Percentiles rank a stretch among this genome's conserved stretches.
phyloP scores from a whole-genome alignment of 2,888 invertebrate genomes.

The Agrotis exclamationis region DNA sequence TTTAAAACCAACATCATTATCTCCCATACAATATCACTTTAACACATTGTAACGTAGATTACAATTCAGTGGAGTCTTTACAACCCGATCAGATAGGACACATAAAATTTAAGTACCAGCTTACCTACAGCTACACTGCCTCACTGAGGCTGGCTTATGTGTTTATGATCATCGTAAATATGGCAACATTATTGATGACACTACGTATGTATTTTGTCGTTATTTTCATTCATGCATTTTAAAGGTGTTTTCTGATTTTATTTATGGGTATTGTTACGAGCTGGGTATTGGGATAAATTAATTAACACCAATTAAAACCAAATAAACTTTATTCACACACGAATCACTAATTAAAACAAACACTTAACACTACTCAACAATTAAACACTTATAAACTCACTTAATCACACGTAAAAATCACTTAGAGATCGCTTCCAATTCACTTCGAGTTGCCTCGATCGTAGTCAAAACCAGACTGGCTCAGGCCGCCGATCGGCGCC shows the following conservation, averaged over 20 bases:
- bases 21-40: background rate
- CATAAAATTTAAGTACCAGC: slow-evolving; percentile 44
- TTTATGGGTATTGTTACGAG: too few relatives aligned
- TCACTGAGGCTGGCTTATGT: slow-evolving; percentile 44
- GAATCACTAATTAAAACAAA: too few relatives aligned
- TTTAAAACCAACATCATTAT: background rate
- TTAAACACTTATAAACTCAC: too few relatives aligned
- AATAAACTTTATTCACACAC: too few relatives aligned
- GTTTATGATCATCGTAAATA: slow-evolving; percentile 70
- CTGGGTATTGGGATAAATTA: too few relatives aligned
- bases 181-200: slow-evolving; percentile 60
- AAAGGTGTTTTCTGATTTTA: slow-evolving; percentile 18
- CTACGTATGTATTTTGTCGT: slow-evolving; percentile 50
- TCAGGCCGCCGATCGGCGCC: too few relatives aligned
- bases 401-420: too few relatives aligned
- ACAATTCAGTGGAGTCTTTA: slow-evolving; percentile 49
- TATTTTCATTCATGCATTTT: slow-evolving; percentile 35
- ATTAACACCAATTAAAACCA: too few relatives aligned
- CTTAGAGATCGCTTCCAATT: too few relatives aligned
- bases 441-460: too few relatives aligned
- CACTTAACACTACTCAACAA: too few relatives aligned
- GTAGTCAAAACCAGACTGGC: too few relatives aligned
- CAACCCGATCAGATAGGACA: slow-evolving; percentile 41
- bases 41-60: slow-evolving; percentile 45
- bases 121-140: slow-evolving; percentile 18